Conservation (phyloP, 2,797 vertebrate species). For the Vespertilio murinus region DNA sequence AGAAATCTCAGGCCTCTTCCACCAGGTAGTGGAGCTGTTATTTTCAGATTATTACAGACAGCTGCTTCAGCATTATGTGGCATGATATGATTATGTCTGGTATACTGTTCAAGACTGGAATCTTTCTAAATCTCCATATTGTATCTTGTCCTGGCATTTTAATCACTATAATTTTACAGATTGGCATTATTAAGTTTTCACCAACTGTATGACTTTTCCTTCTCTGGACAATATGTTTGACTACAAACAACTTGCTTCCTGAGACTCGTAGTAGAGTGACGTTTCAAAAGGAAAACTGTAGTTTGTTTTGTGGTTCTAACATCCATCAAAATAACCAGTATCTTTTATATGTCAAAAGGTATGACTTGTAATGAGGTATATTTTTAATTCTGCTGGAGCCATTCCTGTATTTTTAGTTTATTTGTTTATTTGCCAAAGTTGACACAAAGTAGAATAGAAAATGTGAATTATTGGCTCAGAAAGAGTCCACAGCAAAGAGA, state of each 20-base stretch:
- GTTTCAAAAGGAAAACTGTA: not conserved
- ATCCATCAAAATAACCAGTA: not conserved
- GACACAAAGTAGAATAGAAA: not conserved
- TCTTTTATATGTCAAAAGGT: not conserved
- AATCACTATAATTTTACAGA: not conserved
- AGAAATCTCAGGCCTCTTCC: not conserved
- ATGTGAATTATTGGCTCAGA: not conserved
- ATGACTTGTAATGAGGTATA: not conserved
- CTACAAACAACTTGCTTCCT: not conserved
- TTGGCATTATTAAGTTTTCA: not conserved
- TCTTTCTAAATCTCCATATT: not conserved
- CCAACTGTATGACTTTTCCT: not conserved
- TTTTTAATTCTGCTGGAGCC: not conserved
- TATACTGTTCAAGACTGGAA: not conserved
- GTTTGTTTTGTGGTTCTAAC: not conserved
- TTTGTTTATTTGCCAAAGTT: not conserved
- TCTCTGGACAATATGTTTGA: not conserved
- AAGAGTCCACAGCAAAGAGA: not conserved
- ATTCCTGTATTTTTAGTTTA: not conserved
- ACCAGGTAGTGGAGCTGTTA: not conserved
- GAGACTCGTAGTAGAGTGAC: not conserved
- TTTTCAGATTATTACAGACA: not conserved
- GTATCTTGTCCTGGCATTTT: not conserved
- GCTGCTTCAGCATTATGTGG: not conserved
- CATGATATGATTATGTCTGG: not conserved